A percentile compares a stretch with the other conserved stretches of the same genome.
Conservation (phyloP, 2,113 vertebrate species). For the Gila orcuttii region DNA sequence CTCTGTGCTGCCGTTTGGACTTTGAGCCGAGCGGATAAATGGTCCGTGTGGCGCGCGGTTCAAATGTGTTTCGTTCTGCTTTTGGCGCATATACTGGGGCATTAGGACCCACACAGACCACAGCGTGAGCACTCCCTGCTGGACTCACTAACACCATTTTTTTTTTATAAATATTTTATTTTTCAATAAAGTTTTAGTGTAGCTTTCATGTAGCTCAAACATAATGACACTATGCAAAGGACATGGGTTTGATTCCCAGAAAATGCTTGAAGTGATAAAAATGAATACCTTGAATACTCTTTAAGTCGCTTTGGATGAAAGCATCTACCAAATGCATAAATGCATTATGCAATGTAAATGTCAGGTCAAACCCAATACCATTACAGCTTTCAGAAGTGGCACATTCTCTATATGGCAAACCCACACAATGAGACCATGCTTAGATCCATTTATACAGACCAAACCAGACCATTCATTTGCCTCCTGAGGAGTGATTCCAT, state of each 20-base stretch:
- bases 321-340: background rate
- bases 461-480: background rate
- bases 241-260: background rate
- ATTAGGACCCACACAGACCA: too few species aligned
- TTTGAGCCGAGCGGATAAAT: too few species aligned
- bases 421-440: conserved; percentile 1
- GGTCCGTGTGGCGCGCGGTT: too few species aligned
- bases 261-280: background rate
- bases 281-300: background rate
- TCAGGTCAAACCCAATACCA: background rate
- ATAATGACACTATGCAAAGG: background rate
- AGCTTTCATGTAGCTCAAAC: background rate
- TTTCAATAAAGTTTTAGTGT: too few species aligned
- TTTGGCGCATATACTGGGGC: too few species aligned
- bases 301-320: background rate
- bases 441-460: conserved; percentile 3
- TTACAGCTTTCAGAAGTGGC: conserved; percentile 12
- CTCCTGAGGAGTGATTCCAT: background rate
- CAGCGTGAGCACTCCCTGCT: too few species aligned
- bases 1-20: too few species aligned
- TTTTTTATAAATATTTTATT: background rate
- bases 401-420: background rate
- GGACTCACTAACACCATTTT: background rate
- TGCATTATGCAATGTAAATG: conserved; percentile 22
- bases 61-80: too few species aligned